Base-by-base conservation (phyloP, 2,113 vertebrate species). In the Misgurnus mizolepis region DNA sequence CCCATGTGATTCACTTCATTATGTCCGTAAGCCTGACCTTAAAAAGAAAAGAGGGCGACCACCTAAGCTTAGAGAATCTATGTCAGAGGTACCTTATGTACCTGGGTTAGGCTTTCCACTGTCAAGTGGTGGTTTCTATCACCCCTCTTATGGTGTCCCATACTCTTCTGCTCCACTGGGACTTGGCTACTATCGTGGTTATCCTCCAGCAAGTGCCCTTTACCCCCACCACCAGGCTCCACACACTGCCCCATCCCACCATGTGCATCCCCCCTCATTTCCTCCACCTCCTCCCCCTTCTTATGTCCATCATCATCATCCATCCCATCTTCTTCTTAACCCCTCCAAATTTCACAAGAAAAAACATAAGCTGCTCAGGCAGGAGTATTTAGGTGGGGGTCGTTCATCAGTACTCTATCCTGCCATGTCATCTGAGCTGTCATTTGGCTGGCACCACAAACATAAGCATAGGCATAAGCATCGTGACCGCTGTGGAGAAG, bases 381-480 rank as follows among this genome's bases (percentile, higher is more conserved):
- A 97, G 90, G 97, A 99, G 80, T 97, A 95, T 82, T 94, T 98
- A 88, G 91, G 95, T 90, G 67, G 95, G 90, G 0, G 95, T 0
- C 94, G 97, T 10, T 91, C 97, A 39, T 96, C 96, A 3, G 95
- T 99, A 88, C 94, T 97, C 76, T 99, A 96, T 55, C 97, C 97
- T 69, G 94, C 96, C 0, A 95, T 98, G 76, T 96, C 97, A 0
- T 96, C 97, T 0, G 97, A 99, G 85, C 94, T 98, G 87, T 97
- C 98, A n/a, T 98, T 99, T 0, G 95, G 97, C 84, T 99, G 98
- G 98, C 97, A 98, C n/a, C 97, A 98, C 87, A 99, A 98, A 88
- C 98, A 99, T 84, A 95, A 98, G 56, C 98, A 99, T 82, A 94
- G 97, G 58, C 97, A 98, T 88, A 98, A 98, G 89, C 96, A 99